Conservation (phyloP, 2,888 invertebrate species). For the Cerceris ruficornis region DNA sequence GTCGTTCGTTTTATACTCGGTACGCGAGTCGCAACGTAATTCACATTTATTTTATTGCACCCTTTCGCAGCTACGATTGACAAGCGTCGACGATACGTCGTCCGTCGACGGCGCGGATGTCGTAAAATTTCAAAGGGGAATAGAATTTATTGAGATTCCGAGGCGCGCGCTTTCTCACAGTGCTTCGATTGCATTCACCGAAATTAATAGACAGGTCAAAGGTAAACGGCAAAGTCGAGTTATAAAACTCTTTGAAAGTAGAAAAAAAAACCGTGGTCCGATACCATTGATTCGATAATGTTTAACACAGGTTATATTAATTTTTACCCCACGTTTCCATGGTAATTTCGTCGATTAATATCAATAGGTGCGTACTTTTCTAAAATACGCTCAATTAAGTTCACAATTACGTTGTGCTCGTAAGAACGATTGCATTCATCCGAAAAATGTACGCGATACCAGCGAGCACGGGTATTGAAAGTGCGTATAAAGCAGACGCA, state of each 20-base stretch:
- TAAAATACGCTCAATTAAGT: neutral
- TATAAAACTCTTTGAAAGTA: constrained; percentile 1
- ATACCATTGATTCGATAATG: constrained; percentile 1
- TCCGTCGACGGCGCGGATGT: too few species aligned
- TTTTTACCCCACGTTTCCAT: neutral
- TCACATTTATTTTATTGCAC: constrained; percentile 47
- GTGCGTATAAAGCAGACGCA: neutral
- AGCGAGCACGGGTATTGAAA: neutral
- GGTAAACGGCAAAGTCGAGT: constrained; percentile 3
- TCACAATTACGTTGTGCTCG: too few species aligned
- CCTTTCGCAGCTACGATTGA: neutral
- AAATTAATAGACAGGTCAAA: constrained; percentile 3
- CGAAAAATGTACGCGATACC: too few species aligned
- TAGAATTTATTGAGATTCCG: neutral
- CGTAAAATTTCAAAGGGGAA: neutral
- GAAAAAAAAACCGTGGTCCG: neutral
- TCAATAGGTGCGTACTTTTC: too few species aligned
- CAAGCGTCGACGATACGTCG: neutral
- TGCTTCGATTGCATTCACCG: neutral
- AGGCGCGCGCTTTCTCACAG: neutral
- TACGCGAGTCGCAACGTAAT: constrained; percentile 39
- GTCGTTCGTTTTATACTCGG: constrained; percentile 43
- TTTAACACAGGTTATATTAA: neutral
- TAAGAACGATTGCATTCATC: too few species aligned
- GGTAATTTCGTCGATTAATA: neutral